Base-by-base conservation (phyloP, 2,113 vertebrate species). In the Tapirus terrestris region DNA sequence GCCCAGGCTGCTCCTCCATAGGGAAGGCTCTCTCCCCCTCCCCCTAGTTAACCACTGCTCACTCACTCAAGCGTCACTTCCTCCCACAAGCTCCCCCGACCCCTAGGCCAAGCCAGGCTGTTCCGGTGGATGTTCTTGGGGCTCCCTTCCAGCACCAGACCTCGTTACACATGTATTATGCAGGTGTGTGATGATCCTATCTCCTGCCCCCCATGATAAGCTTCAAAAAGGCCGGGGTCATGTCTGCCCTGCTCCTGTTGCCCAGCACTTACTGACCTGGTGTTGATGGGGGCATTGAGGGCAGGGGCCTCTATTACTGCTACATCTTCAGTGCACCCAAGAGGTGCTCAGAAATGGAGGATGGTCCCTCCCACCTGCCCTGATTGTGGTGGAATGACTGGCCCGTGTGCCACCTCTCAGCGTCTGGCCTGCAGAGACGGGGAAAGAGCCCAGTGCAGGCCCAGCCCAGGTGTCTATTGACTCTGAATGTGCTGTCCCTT, bases 351-450 rank as follows among this genome's bases (percentile, higher is more conserved):
- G 70, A 88, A 83, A 65, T 16, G 56, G 75, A 8, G 27, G 11
- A n/a, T n/a, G n/a, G n/a, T n/a, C n/a, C n/a, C n/a, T n/a, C n/a
- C n/a, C n/a, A n/a, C 45, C 14, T 39, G 4, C 27, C 36, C 25
- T 81, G 27, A 16, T 1, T 43, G n/a, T n/a, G n/a, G 17, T 23
- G 20, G 82, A 72, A 63, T 16, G 20, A 43, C 27, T 43, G 31
- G 9, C 18, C 3, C 0, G 2, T 1, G 8, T 51, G 23, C 5
- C 31, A 16, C 21, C 20, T 29, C 29, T 79, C 25, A 36, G n/a
- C 1, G 0, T 27, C 68, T n/a, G 18, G 29, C 39, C 93, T 58
- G 8, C 12, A 21, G 65, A 45, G 79, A 76, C 6, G 5, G 6
- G 33, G 33, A 86, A 61, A 89, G 84, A 0, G 3, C 8, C 76